These are phyloP conservation scores for Coelopa frigida DNA, from an alignment of 1,140 invertebrate species.

Conservation along the genomic window DNA sequence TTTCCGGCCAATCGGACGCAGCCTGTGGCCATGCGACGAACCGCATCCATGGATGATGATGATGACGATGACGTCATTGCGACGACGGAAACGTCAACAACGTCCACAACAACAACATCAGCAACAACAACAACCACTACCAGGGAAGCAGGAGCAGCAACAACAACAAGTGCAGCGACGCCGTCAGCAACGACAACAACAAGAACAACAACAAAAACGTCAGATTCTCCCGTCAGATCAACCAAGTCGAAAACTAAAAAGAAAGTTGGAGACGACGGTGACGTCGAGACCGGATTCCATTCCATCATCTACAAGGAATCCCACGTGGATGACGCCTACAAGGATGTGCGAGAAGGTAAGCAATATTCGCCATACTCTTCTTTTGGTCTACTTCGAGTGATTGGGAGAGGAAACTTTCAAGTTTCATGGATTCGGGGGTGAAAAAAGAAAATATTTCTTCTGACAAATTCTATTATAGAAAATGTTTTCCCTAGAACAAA, in stretches of 20 bases:
- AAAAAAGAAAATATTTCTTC: too few relatives aligned
- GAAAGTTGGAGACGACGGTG: constrained; percentile 11
- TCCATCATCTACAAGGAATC: constrained; percentile 93
- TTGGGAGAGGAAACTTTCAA: too few relatives aligned
- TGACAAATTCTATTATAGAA: too few relatives aligned
- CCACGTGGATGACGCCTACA: constrained; percentile 82
- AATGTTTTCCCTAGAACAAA: too few relatives aligned
- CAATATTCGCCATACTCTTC: too few relatives aligned
- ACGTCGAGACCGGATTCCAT: constrained; percentile 56
- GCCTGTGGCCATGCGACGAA: too few relatives aligned
- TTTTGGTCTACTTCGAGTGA: too few relatives aligned
- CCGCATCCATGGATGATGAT: background rate
- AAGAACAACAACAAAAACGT: constrained; percentile 14
- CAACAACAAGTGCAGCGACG: constrained; percentile 6
- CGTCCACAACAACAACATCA: constrained; percentile 19
- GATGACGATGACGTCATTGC: constrained; percentile 2
- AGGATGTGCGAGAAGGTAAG: constrained; percentile 67
- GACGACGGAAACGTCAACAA: constrained; percentile 8
- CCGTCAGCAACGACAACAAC: constrained; percentile 17
- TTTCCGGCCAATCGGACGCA: constrained; percentile 60
- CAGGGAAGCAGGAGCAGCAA: background rate
- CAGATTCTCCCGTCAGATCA: constrained; percentile 15
- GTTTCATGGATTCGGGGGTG: too few relatives aligned
- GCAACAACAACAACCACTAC: constrained; percentile 7
- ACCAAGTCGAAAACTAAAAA: constrained; percentile 19